A percentile compares a stretch with the other conserved stretches of the same genome.
phyloP scores from a whole-genome alignment of 53 echinoderm and acorn worm species.

The Holothuria scabra region DNA sequence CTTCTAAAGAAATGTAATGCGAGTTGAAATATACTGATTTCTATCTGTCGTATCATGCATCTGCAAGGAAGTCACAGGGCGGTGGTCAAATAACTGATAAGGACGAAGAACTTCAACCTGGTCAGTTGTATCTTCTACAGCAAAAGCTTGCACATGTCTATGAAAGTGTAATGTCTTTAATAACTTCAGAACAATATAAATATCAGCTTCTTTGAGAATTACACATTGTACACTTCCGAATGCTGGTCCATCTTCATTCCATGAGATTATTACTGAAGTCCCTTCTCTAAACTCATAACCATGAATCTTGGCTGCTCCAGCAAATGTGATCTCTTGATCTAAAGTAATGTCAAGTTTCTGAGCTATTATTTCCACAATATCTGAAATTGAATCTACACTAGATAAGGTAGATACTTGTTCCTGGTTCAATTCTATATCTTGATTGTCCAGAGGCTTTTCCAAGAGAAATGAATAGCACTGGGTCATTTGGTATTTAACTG shows the following conservation, averaged over 20 bases:
- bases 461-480: not conserved
- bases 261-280: slow-evolving; percentile 9
- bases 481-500: slow-evolving; percentile 28
- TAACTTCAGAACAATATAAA: slow-evolving; percentile 37
- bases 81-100: too few species aligned
- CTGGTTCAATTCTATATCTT: not conserved
- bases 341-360: too few species aligned
- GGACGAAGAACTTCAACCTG: too few species aligned
- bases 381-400: too few species aligned
- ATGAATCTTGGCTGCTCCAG: slow-evolving; percentile 37
- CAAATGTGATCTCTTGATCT: slow-evolving; percentile 16
- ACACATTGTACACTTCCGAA: slow-evolving; percentile 43
- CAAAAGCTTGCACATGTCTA: slow-evolving; percentile 47
- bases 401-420: not conserved
- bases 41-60: too few species aligned
- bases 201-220: slow-evolving; percentile 13
- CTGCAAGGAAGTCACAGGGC: too few species aligned
- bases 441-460: not conserved
- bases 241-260: slow-evolving; percentile 38
- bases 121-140: not conserved
- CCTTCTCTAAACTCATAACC: slow-evolving; percentile 32
- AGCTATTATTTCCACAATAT: too few species aligned
- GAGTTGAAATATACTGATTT: too few species aligned
- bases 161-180: slow-evolving; percentile 34
- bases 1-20: too few species aligned